Conservation (phyloP, 2,797 vertebrate genomes). For the Thunnus albacares region DNA sequence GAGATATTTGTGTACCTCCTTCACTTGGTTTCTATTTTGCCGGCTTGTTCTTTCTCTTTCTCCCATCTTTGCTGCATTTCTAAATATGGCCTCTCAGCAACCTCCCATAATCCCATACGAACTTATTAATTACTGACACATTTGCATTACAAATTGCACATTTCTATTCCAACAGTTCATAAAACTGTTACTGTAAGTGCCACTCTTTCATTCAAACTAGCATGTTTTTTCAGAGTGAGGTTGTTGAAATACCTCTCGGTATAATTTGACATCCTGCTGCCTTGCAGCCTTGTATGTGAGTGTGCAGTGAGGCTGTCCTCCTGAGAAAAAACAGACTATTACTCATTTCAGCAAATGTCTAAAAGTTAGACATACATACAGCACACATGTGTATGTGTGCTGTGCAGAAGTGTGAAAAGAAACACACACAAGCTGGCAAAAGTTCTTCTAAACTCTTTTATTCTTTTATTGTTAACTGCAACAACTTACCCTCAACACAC, state of each 20-base stretch:
- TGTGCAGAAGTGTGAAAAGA: not conserved
- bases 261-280: no score
- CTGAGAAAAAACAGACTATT: no score
- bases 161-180: not conserved
- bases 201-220: not conserved
- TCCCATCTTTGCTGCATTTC: not conserved
- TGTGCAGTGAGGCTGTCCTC: no score
- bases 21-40: not conserved
- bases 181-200: not conserved
- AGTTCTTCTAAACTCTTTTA: no score
- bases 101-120: not conserved
- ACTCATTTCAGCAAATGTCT: no score
- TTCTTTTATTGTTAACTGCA: not conserved
- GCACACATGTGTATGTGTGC: not conserved
- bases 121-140: conserved; percentile 5
- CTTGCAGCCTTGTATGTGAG: no score
- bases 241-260: conserved; percentile 12
- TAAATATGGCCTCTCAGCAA: not conserved
- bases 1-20: not conserved
- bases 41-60: not conserved
- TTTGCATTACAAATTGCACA: not conserved
- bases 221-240: not conserved
- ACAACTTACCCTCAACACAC: not conserved
- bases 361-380: no score
- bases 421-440: not conserved